Conservation (phyloP, 2,888 invertebrate genomes). For the Idaea biselata region DNA sequence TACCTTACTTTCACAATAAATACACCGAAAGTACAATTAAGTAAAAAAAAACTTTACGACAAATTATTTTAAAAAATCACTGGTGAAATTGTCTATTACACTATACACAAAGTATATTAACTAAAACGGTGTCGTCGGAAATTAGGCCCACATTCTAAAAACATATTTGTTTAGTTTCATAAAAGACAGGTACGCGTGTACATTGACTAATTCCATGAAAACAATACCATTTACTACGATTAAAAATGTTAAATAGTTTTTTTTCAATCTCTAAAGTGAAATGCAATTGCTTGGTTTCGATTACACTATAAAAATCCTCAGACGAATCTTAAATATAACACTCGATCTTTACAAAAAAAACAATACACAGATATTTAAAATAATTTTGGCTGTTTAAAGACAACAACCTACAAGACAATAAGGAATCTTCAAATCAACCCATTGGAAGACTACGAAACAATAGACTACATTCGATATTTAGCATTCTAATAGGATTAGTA, state of each 20-base stretch:
- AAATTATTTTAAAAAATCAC: constrained; percentile 13
- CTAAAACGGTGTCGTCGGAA: not conserved
- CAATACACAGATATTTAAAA: constrained; percentile 17
- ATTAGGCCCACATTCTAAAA: constrained; percentile 58
- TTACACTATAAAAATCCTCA: not conserved
- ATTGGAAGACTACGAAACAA: constrained; percentile 70
- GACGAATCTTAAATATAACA: constrained; percentile 1
- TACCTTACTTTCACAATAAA: not conserved
- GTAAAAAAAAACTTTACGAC: constrained; percentile 15
- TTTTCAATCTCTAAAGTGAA: constrained; percentile 35
- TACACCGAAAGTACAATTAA: constrained; percentile 9
- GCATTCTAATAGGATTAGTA: constrained; percentile 35
- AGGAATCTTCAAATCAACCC: constrained; percentile 50
- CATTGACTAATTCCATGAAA: constrained; percentile 64
- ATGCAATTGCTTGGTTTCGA: constrained; percentile 31
- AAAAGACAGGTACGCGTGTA: constrained; percentile 66
- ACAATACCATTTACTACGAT: constrained; percentile 47
- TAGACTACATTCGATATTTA: constrained; percentile 32
- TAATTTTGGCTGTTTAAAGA: constrained; percentile 24
- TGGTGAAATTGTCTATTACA: constrained; percentile 9
- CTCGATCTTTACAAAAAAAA: constrained; percentile 16
- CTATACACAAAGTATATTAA: not conserved
- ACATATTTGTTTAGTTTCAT: constrained; percentile 39
- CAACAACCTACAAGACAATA: constrained; percentile 27
- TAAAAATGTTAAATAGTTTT: constrained; percentile 23